phyloP scores from a whole-genome alignment of 1,140 invertebrate genomes.

The Macrostomum lignano region DNA sequence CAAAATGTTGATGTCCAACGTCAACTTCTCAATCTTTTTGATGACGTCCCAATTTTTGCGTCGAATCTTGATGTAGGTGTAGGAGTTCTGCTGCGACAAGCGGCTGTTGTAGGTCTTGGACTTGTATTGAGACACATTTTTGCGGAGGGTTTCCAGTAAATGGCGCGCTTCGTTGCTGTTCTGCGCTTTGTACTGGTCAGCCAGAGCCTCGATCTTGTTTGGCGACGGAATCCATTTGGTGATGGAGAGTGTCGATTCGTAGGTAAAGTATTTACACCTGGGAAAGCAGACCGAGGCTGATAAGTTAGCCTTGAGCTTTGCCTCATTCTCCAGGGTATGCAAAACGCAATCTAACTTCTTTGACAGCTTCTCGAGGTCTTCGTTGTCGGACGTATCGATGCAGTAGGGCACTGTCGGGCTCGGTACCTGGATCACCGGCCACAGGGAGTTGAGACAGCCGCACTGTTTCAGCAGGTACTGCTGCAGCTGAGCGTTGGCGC shows the following conservation, averaged over 20 bases:
- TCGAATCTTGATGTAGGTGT: background rate
- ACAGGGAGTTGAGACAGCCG: background rate
- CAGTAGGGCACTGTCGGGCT: background rate
- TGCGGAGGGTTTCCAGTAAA: no score
- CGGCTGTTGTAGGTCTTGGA: no score
- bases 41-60: background rate
- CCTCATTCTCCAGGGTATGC: background rate
- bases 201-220: background rate
- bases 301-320: background rate
- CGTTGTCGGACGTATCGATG: background rate
- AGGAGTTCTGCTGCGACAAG: no score
- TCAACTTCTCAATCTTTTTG: constrained; percentile 2
- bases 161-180: no score
- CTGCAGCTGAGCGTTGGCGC: background rate
- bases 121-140: no score
- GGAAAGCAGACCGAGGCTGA: background rate
- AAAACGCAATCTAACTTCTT: background rate
- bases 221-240: constrained; percentile 1
- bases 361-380: background rate
- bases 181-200: no score
- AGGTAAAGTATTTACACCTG: constrained; percentile 1
- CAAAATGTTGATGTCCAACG: background rate
- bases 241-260: background rate
- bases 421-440: background rate
- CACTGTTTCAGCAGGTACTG: background rate